A percentile compares a stretch with the other conserved stretches of the same genome.
phyloP scores from a whole-genome alignment of 2,113 vertebrate genomes.

The Megatriorchis doriae region DNA sequence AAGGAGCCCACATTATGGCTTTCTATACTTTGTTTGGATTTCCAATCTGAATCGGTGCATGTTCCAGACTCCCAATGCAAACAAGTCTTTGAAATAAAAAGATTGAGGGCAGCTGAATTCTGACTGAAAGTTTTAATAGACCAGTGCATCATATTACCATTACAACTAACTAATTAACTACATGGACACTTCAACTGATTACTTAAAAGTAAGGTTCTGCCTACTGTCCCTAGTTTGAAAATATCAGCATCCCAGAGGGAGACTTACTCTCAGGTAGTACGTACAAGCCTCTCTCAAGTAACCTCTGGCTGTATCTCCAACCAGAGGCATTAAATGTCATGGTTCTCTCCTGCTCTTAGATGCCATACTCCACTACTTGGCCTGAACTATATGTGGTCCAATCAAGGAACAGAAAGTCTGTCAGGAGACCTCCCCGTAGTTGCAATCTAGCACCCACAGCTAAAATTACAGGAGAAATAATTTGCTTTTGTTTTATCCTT shows the following conservation, averaged over 20 bases:
- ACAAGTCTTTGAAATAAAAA: background rate
- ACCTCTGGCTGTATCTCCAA: background rate
- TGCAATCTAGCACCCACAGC: background rate
- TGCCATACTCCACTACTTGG: background rate
- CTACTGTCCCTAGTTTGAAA: background rate
- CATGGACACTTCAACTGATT: background rate
- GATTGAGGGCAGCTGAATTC: background rate
- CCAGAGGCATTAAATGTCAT: background rate
- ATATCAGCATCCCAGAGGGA: background rate
- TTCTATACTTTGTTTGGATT: background rate
- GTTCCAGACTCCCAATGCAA: background rate
- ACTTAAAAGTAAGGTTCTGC: background rate
- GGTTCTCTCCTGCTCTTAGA: background rate
- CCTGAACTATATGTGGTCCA: background rate
- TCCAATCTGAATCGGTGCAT: fast-evolving
- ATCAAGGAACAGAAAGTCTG: background rate
- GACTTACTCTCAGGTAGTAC: background rate
- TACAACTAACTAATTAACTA: background rate
- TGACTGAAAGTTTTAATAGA: background rate
- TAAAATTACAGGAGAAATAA: background rate
- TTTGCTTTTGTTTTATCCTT: background rate
- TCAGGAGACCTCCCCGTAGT: background rate
- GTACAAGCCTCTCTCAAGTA: background rate
- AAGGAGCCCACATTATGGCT: background rate
- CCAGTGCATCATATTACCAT: background rate